Evolutionary conservation across 2,113 vertebrate genomes (phyloP).

Genomic region (Accipiter cooperii): DNA sequence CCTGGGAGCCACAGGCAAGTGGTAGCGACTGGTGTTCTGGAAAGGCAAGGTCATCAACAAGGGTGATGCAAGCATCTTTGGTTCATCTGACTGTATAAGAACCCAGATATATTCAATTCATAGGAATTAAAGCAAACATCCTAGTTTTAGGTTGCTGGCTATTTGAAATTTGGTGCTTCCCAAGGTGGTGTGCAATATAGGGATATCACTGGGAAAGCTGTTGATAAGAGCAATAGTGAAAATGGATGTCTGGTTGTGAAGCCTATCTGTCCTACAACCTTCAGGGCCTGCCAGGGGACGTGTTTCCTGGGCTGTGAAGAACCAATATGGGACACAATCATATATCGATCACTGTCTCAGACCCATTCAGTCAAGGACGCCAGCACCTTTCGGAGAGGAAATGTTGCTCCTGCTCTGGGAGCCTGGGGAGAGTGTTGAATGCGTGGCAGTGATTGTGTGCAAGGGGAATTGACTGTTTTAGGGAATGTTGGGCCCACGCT

Average conservation of each 20-base stretch:
- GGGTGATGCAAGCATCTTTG: neutral
- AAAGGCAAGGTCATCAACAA: neutral
- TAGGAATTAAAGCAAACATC: neutral
- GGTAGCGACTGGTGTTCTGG: neutral
- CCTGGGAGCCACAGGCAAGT: neutral
- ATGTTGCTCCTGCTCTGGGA: neutral
- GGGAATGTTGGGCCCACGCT: neutral
- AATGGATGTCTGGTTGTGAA: slow-evolving; percentile 16
- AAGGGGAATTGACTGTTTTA: neutral
- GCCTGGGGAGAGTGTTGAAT: neutral
- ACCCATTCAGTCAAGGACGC: slow-evolving; percentile 22
- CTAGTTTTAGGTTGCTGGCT: neutral
- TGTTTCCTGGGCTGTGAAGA: slow-evolving; percentile 61
- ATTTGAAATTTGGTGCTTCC: neutral
- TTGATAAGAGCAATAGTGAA: neutral
- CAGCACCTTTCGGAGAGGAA: neutral
- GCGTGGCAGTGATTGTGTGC: rapidly evolving
- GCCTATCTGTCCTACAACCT: slow-evolving; percentile 47
- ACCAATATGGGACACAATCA: slow-evolving; percentile 44
- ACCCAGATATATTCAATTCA: neutral
- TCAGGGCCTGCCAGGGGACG: slow-evolving; percentile 46
- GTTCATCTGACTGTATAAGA: rapidly evolving
- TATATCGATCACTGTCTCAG: slow-evolving; percentile 51
- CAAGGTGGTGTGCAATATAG: neutral
- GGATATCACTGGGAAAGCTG: neutral